Evolutionary conservation across 2,113 vertebrate species (phyloP).

Genomic region (Hippopotamus amphibius): DNA sequence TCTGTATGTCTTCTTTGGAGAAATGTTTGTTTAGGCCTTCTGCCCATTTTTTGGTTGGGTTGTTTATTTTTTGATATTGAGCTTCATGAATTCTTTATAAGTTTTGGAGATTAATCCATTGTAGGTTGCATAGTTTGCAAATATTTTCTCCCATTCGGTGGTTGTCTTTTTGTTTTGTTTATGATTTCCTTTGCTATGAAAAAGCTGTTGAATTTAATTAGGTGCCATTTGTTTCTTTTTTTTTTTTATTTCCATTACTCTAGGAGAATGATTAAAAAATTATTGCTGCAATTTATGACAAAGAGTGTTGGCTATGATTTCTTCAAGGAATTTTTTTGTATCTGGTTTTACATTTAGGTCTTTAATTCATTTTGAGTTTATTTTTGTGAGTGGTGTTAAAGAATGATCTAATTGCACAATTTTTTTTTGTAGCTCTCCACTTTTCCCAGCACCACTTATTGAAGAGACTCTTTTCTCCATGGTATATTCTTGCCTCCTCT

Average conservation of each 20-base stretch:
- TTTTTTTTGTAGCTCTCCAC: too few relatives aligned
- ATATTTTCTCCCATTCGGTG: neutral
- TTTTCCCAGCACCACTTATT: too few relatives aligned
- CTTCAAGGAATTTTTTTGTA: too few relatives aligned
- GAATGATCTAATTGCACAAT: too few relatives aligned
- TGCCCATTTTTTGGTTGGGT: neutral
- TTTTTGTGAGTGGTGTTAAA: too few relatives aligned
- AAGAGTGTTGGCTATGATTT: neutral
- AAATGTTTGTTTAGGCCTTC: neutral
- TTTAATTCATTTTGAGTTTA: too few relatives aligned
- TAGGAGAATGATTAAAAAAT: neutral
- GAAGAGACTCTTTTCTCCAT: too few relatives aligned
- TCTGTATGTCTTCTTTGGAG: neutral
- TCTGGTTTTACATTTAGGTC: too few relatives aligned
- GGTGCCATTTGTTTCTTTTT: neutral
- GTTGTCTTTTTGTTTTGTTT: neutral
- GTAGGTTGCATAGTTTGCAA: neutral
- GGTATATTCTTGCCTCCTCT: too few relatives aligned
- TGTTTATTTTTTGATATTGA: neutral
- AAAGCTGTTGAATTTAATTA: neutral
- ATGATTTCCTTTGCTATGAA: neutral
- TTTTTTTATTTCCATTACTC: neutral
- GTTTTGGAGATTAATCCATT: neutral
- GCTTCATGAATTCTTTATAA: neutral
- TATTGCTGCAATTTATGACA: neutral